A percentile compares a stretch with the other conserved stretches of the same genome.
These are phyloP conservation scores for Craniophora ligustri DNA, from an alignment of 2,888 invertebrate genomes.

Conservation along the genomic window DNA sequence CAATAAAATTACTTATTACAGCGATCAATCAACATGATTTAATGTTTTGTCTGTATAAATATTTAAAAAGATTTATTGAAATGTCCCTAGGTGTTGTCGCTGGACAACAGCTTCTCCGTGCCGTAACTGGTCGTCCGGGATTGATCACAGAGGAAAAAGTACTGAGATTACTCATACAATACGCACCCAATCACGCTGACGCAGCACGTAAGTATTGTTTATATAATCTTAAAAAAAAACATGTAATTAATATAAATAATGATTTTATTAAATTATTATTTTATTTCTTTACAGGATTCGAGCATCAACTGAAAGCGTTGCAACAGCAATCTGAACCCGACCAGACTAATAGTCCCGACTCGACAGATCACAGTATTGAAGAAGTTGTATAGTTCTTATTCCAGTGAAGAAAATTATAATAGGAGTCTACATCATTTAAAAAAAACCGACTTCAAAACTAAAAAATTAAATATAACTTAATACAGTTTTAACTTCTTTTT, in stretches of 20 bases:
- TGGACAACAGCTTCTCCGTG: slow-evolving; percentile 77
- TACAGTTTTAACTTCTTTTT: too few species aligned
- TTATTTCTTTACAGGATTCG: slow-evolving; percentile 66
- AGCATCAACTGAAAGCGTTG: slow-evolving; percentile 70
- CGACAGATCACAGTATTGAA: slow-evolving; percentile 83
- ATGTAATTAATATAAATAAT: not conserved
- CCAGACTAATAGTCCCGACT: slow-evolving; percentile 70
- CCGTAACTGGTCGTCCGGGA: slow-evolving; percentile 71
- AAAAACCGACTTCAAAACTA: too few species aligned
- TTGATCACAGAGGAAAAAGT: slow-evolving; percentile 80
- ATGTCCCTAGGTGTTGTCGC: slow-evolving; percentile 71
- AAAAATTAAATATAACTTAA: too few species aligned
- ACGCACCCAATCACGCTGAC: slow-evolving; percentile 75
- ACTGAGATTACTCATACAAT: slow-evolving; percentile 72
- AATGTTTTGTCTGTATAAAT: not conserved
- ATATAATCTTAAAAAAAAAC: not conserved
- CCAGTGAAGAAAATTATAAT: too few species aligned
- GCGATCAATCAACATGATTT: too few species aligned
- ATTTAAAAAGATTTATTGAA: not conserved
- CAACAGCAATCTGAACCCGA: slow-evolving; percentile 68
- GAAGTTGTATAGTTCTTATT: slow-evolving; percentile 72
- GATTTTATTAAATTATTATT: too few species aligned
- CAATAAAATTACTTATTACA: too few species aligned
- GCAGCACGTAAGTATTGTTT: slow-evolving; percentile 64
- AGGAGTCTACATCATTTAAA: too few species aligned